Percentiles rank a stretch among this genome's conserved stretches.
Evolutionary conservation across 2,888 invertebrate genomes (phyloP).

Genomic region (Apotomis turbidana): DNA sequence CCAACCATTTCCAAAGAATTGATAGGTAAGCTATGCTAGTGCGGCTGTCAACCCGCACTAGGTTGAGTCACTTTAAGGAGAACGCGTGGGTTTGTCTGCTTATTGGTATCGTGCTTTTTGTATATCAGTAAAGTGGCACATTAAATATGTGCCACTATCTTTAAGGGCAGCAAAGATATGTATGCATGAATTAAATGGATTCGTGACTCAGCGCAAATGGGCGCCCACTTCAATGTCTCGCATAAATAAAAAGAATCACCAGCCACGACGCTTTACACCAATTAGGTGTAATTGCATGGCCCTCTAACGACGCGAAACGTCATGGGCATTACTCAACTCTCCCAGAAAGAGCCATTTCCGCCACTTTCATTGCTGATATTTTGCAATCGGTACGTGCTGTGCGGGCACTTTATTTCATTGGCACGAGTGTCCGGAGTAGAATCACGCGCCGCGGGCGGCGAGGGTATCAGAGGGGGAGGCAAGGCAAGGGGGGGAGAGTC

Average conservation of each 20-base stretch:
- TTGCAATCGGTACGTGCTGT: conserved; percentile 80
- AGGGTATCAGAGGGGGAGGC: conserved; percentile 48
- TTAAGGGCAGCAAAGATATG: conserved; percentile 15
- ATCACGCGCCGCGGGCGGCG: conserved; percentile 64
- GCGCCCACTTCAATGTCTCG: not conserved
- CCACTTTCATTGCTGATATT: conserved; percentile 72
- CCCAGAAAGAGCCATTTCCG: conserved; percentile 64
- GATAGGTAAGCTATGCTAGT: not conserved
- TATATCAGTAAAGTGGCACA: conserved; percentile 3
- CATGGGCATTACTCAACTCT: conserved; percentile 37
- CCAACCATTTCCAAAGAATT: conserved; percentile 11
- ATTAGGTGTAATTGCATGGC: conserved; percentile 29
- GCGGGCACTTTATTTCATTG: conserved; percentile 79
- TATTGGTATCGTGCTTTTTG: not conserved
- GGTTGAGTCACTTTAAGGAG: conserved; percentile 4
- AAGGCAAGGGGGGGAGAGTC: conserved; percentile 47
- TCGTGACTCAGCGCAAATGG: conserved; percentile 25
- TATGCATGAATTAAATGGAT: conserved; percentile 12
- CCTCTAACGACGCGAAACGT: conserved; percentile 22
- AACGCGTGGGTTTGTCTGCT: not conserved
- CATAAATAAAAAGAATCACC: conserved; percentile 21
- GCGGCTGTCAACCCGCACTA: conserved; percentile 4
- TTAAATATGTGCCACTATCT: conserved; percentile 12
- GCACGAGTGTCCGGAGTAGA: conserved; percentile 75
- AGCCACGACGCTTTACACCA: conserved; percentile 23